phyloP scores from a whole-genome alignment of 2,113 vertebrate species.

The Nesogale talazaci region DNA sequence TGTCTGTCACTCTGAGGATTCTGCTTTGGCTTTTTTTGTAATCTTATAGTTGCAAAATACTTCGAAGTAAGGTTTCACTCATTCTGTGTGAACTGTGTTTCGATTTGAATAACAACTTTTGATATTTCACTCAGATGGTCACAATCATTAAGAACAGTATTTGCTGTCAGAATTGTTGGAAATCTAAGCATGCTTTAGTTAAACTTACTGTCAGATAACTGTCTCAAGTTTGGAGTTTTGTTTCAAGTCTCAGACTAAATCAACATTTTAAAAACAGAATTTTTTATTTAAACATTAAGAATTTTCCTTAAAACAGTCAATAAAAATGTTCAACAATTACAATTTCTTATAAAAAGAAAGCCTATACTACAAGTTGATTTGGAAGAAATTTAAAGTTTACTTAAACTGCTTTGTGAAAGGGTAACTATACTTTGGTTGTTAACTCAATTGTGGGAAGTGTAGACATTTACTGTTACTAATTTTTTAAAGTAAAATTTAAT shows the following conservation, averaged over 20 bases:
- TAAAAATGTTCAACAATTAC: slow-evolving; percentile 46
- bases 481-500: slow-evolving; percentile 51
- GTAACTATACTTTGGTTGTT: slow-evolving; percentile 46
- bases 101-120: slow-evolving; percentile 12
- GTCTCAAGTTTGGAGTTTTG: neutral
- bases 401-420: slow-evolving; percentile 43
- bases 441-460: slow-evolving; percentile 32
- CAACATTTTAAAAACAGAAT: neutral
- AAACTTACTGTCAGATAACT: neutral
- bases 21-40: slow-evolving; percentile 30
- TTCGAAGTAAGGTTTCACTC: slow-evolving; percentile 53
- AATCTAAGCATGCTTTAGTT: slow-evolving; percentile 27
- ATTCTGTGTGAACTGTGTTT: neutral
- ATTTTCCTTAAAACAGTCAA: slow-evolving; percentile 5
- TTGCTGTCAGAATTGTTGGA: slow-evolving; percentile 48
- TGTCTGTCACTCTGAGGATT: neutral
- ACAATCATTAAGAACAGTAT: neutral
- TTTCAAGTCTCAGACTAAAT: neutral
- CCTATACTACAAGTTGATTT: slow-evolving; percentile 25
- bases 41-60: slow-evolving; percentile 13
- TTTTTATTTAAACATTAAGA: slow-evolving; percentile 50
- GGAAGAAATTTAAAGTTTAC: slow-evolving; percentile 65
- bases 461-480: slow-evolving; percentile 41
- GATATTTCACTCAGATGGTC: slow-evolving; percentile 43
- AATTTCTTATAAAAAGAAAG: slow-evolving; percentile 61